Evolutionary conservation across 1,140 invertebrate species (phyloP).

Genomic region (Scylla paramamosain): DNA sequence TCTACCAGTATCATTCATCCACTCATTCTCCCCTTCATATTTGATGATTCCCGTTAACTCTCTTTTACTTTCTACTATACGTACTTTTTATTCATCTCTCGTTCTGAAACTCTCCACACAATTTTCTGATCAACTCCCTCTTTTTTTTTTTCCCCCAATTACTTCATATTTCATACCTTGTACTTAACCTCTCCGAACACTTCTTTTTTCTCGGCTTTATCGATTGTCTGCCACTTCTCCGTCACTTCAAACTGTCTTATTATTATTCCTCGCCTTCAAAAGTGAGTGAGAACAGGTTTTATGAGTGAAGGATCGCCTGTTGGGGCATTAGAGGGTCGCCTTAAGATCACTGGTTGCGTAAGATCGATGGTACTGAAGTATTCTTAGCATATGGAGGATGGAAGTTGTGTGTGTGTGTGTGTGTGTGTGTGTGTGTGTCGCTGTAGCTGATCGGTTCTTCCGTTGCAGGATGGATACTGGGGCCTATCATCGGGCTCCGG

Average conservation of each 20-base stretch:
- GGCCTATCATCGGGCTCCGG: conserved; percentile 85
- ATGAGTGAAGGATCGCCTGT: not conserved
- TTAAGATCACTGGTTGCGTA: not conserved
- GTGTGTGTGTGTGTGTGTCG: not conserved
- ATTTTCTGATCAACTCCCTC: not conserved
- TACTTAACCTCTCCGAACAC: not conserved
- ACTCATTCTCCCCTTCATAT: too few species aligned
- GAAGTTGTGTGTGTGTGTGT: not conserved
- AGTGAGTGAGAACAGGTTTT: conserved; percentile 12
- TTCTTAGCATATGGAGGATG: not conserved
- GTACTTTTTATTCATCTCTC: not conserved
- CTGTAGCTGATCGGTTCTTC: not conserved
- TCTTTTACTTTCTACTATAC: not conserved
- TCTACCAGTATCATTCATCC: too few species aligned
- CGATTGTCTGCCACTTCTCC: not conserved
- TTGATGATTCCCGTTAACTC: not conserved
- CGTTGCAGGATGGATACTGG: conserved; percentile 85
- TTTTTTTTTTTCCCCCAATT: not conserved
- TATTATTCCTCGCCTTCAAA: not conserved
- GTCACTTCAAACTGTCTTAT: not conserved
- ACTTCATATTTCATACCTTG: not conserved
- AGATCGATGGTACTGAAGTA: not conserved
- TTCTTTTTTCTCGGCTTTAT: not conserved
- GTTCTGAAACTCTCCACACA: not conserved
- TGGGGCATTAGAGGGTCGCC: not conserved